Evolutionary conservation across 2,888 invertebrate species (phyloP), one percentile per base, ranked within the genome.

Genomic region (Idaea dimidiata): DNA sequence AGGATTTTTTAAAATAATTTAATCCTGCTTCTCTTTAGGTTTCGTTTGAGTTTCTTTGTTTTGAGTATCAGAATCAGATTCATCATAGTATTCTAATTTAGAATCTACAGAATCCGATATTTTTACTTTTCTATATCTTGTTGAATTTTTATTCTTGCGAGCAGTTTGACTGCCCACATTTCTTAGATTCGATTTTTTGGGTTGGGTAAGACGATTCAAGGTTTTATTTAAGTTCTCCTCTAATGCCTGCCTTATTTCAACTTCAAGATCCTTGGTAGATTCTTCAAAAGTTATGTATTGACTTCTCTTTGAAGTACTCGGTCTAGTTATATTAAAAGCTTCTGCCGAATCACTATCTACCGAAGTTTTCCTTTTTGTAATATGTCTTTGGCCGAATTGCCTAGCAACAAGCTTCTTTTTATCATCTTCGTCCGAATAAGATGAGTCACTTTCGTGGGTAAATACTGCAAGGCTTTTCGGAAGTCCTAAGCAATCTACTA

Each of bases 21-120:
- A 85, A 64, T 86, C 85, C 75, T 82, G 79, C 71, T 85, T 86
- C 69, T 86, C 81, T 66, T 86, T 86, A 6, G 67, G 68, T 2
- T 63, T 33, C 0, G 79, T 79, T 68, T 86, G 81, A 5, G 80
- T 81, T 61, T 75, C 66, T 66, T 80, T 75, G 18, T 79, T 72
- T 17, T 64, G 58, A 1, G 59, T 64, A 16, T 61, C 32, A 24
- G 59, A 62, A 53, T 68, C 66, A 18, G 66, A 57, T 14, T 33
- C n/a, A 18, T 61, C 56, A 33, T 18, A 56, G 54, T 10, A 18
- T 17, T 16, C 54, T 7, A 53, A 57, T 54, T 33, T 16, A 33
- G 57, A 63, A 31, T 65, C 70, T 62, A 65, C 68, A 3, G 76
- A 75, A 17, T 79, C 78, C 3, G 71, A 58, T 66, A 85, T 83